These are phyloP conservation scores for Xylota sylvarum DNA, from an alignment of 2,888 invertebrate species.

Conservation along the genomic window DNA sequence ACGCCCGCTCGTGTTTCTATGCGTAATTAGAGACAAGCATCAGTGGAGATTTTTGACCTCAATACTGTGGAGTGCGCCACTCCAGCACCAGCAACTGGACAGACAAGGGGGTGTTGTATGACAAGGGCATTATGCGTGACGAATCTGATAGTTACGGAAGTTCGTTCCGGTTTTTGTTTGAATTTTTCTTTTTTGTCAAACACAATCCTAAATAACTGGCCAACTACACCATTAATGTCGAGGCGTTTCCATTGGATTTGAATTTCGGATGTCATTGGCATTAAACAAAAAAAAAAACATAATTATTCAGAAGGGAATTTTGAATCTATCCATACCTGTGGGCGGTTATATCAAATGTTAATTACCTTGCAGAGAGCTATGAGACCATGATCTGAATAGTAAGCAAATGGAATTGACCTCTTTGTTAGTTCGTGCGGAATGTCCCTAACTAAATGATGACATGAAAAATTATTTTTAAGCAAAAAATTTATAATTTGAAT, in stretches of 20 bases:
- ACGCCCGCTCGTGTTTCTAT: conserved; percentile 17
- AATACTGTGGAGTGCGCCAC: conserved; percentile 28
- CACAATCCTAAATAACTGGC: conserved; percentile 57
- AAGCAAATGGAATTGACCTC: conserved; percentile 70
- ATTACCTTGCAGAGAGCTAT: conserved; percentile 40
- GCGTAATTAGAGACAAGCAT: conserved; percentile 54
- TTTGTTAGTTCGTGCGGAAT: conserved; percentile 71
- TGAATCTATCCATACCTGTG: not conserved
- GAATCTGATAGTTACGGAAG: conserved; percentile 79
- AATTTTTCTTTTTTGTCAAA: conserved; percentile 30
- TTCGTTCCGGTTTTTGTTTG: conserved; percentile 66
- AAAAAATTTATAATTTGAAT: conserved; percentile 1
- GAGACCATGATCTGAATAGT: conserved; percentile 70
- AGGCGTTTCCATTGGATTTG: conserved; percentile 51
- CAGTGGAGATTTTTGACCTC: conserved; percentile 71
- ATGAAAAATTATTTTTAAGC: not conserved
- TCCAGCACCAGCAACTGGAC: not conserved
- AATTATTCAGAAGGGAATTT: not conserved
- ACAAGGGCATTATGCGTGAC: conserved; percentile 78
- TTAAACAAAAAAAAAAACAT: conserved; percentile 20
- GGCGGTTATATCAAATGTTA: conserved; percentile 40
- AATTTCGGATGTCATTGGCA: conserved; percentile 73
- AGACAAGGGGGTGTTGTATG: conserved; percentile 43
- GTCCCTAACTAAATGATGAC: conserved; percentile 26
- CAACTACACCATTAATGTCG: conserved; percentile 31